phyloP scores from a whole-genome alignment of 2,113 vertebrate species.

The Sinocyclocheilus grahami region DNA sequence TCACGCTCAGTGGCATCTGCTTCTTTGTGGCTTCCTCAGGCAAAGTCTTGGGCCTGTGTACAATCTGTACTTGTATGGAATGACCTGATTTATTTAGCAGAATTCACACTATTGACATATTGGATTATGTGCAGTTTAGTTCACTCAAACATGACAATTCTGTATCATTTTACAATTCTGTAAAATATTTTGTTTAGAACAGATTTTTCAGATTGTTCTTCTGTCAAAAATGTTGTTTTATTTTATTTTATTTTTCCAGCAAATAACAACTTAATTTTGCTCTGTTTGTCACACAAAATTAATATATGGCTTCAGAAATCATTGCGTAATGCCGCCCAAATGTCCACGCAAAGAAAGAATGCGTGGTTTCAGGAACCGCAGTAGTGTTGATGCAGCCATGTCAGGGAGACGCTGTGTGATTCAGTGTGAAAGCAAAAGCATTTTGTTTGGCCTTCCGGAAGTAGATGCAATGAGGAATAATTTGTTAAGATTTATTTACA shows the following conservation, averaged over 20 bases:
- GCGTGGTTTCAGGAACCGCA: no score
- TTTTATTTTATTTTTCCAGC: no score
- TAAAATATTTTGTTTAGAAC: not conserved
- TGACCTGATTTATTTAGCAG: constrained; percentile 42
- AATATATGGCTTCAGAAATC: not conserved
- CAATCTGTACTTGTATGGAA: constrained; percentile 35
- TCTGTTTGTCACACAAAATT: not conserved
- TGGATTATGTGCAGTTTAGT: constrained; percentile 11
- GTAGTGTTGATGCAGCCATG: no score
- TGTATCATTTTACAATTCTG: not conserved
- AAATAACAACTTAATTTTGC: not conserved
- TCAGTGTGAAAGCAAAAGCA: no score
- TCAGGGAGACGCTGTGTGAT: no score
- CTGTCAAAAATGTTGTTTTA: not conserved
- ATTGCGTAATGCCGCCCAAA: no score
- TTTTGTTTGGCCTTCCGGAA: no score
- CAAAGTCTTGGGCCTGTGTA: constrained; percentile 28
- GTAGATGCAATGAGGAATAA: no score
- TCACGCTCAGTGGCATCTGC: constrained; percentile 32
- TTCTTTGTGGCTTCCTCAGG: constrained; percentile 32
- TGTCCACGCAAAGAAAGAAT: no score
- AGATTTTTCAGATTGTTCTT: not conserved
- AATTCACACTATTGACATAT: constrained; percentile 27
- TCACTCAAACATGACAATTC: not conserved
- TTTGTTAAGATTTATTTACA: no score